These are phyloP conservation scores for Hippocampus mohnikei DNA, from an alignment of 2,113 vertebrate species.

Conservation along the genomic window DNA sequence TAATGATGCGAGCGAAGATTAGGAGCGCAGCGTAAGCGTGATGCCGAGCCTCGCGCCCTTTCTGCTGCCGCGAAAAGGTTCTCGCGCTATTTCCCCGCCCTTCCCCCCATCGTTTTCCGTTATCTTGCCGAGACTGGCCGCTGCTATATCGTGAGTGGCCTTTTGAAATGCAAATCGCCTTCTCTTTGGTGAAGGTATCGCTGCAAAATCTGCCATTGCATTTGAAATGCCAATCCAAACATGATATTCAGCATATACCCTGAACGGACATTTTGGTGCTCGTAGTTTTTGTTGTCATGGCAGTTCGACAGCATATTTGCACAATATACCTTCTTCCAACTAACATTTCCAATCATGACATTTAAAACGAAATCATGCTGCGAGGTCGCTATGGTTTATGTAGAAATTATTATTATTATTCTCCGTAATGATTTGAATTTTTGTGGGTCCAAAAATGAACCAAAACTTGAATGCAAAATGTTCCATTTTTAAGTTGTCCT, in stretches of 20 bases:
- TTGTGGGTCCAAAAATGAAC: too few relatives aligned
- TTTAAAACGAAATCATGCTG: too few relatives aligned
- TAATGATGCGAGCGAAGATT: constrained; percentile 1
- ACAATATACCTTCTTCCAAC: too few relatives aligned
- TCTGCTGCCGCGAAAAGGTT: background rate
- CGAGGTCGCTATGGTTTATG: too few relatives aligned
- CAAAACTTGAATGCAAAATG: too few relatives aligned
- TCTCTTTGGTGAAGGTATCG: constrained; percentile 2
- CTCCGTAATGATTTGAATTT: too few relatives aligned
- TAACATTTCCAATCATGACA: too few relatives aligned
- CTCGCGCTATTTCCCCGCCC: background rate
- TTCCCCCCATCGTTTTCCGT: constrained; percentile 8
- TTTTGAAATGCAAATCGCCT: constrained; percentile 27
- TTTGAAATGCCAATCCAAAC: background rate
- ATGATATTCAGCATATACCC: background rate
- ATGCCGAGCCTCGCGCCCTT: constrained; percentile 8
- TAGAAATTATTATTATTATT: too few relatives aligned
- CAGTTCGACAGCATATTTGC: too few relatives aligned
- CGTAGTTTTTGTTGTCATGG: too few relatives aligned
- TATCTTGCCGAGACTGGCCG: background rate
- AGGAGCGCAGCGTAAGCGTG: background rate
- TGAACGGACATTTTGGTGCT: background rate
- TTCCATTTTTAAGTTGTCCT: too few relatives aligned
- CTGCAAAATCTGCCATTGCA: background rate
- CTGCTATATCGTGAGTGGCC: background rate